Evolutionary conservation across 2,113 vertebrate genomes (phyloP).

Genomic region (Oryctolagus cuniculus): mOryCun1.1 NC_091441.1:22005501-22006000

Average conservation of each 20-base stretch:
- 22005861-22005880: conserved; percentile 71
- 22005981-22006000: not conserved
- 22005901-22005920: conserved; percentile 54
- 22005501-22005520: conserved; percentile 81
- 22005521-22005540: conserved; percentile 78
- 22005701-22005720: no score
- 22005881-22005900: conserved; percentile 1
- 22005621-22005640: conserved; percentile 77
- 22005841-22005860: conserved; percentile 44
- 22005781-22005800: conserved; percentile 18
- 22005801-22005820: conserved; percentile 36
- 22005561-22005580: conserved; percentile 74
- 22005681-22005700: conserved; percentile 10
- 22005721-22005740: not conserved
- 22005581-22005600: conserved; percentile 78
- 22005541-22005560: conserved; percentile 55
- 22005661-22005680: conserved; percentile 9
- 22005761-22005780: conserved; percentile 22
- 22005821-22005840: conserved; percentile 52
- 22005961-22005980: not conserved
- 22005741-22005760: not conserved
- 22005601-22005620: conserved; percentile 81
- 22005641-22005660: conserved; percentile 79
- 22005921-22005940: conserved; percentile 56
- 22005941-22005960: not conserved